Evolutionary conservation across 2,888 invertebrate genomes (phyloP).

Genomic region (Phania funesta): DNA sequence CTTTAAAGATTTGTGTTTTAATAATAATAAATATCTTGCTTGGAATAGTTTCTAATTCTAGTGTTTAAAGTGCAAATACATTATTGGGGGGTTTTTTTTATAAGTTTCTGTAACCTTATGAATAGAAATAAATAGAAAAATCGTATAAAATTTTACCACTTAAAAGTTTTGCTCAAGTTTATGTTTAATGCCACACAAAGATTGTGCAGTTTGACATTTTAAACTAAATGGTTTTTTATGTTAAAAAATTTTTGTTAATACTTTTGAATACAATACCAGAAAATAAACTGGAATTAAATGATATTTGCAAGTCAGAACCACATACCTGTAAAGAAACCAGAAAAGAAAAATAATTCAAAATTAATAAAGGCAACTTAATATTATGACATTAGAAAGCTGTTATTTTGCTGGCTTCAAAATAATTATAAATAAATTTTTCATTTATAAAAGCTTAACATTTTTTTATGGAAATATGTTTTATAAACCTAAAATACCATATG

Average conservation of each 20-base stretch:
- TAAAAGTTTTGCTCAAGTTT: background rate
- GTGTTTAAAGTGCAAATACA: conserved; percentile 47
- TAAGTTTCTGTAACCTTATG: conserved; percentile 28
- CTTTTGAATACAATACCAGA: conserved; percentile 15
- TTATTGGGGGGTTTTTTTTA: background rate
- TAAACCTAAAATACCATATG: too few relatives aligned
- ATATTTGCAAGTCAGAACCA: conserved; percentile 30
- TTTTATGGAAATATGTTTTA: too few relatives aligned
- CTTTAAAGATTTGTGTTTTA: conserved; percentile 37
- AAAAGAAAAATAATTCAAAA: conserved; percentile 26
- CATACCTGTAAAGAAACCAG: conserved; percentile 56
- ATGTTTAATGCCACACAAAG: conserved; percentile 53
- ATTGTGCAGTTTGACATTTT: conserved; percentile 59
- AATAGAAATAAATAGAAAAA: background rate
- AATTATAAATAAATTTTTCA: background rate
- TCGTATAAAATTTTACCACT: background rate
- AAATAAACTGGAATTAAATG: conserved; percentile 11
- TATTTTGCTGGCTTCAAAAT: background rate
- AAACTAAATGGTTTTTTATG: conserved; percentile 29
- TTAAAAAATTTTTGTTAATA: background rate
- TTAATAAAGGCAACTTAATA: background rate
- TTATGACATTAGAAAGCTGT: background rate
- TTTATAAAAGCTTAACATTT: too few relatives aligned
- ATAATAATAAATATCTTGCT: conserved; percentile 50
- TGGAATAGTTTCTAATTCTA: conserved; percentile 49